These are phyloP conservation scores for Novumbra hubbsi DNA, from an alignment of 2,797 vertebrate genomes.

Conservation along the genomic window DNA sequence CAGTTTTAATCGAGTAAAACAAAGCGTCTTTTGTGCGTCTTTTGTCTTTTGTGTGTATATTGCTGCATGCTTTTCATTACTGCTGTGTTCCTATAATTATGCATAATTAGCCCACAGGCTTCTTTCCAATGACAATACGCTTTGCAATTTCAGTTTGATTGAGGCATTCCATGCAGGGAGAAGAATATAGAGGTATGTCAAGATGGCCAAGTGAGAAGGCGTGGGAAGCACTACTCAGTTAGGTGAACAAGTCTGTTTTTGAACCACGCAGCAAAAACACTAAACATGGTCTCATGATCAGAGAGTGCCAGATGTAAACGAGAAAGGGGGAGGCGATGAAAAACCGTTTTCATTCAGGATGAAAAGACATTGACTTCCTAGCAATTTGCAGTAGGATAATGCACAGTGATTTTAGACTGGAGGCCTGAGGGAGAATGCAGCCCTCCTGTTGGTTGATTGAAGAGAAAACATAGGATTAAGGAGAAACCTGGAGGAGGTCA, in stretches of 20 bases:
- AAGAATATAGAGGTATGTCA: neutral
- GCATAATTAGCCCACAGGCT: neutral
- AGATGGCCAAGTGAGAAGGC: slow-evolving; percentile 24
- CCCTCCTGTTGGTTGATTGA: slow-evolving; percentile 65
- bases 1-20: slow-evolving; percentile 37
- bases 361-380: slow-evolving; percentile 43
- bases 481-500: slow-evolving; percentile 51
- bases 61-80: no score
- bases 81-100: neutral
- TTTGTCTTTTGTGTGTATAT: slow-evolving; percentile 35
- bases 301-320: slow-evolving; percentile 8
- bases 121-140: neutral
- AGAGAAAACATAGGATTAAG: slow-evolving; percentile 47
- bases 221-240: slow-evolving; percentile 59
- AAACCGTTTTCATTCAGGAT: slow-evolving; percentile 50
- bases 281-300: slow-evolving; percentile 51
- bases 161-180: neutral
- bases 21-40: slow-evolving; percentile 5
- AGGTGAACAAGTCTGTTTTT: slow-evolving; percentile 57
- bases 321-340: slow-evolving; percentile 37
- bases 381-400: slow-evolving; percentile 51
- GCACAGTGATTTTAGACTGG: slow-evolving; percentile 67
- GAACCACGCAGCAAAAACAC: slow-evolving; percentile 11
- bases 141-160: neutral
- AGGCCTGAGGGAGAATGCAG: slow-evolving; percentile 37